Evolutionary conservation across 2,113 vertebrate species (phyloP), one percentile per base, ranked within the genome.

Genomic region (Microcebus ravelobensis): DNA sequence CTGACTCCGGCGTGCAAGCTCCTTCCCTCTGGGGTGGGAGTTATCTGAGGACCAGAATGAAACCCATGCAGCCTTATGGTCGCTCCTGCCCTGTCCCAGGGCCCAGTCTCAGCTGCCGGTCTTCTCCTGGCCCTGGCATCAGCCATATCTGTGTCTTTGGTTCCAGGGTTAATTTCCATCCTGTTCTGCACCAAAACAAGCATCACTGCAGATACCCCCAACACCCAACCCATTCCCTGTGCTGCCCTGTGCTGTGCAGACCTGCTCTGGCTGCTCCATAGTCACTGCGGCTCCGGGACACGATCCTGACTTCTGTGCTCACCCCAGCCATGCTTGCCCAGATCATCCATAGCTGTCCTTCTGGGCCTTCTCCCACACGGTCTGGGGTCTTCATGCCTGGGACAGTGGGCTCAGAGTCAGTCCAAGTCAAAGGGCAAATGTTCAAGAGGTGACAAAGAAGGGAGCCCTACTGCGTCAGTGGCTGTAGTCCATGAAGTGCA

Each of bases 191-290:
- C 14, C 70, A 67, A 29, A 70, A 39, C 31, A 63, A 76, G 70
- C 61, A 42, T 20, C 42, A 6, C 5, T 0, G 2, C 39, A 90
- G 85, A 68, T 23, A 25, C 18, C 6, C 1, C 42, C 29, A 70
- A 50, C 57, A 70, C 5, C 17, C 15, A 29, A 25, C 31, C 57
- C 27, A 18, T 29, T 8, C 14, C 52, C 6, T 8, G 29, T 25
- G 61, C 39, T 55, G 45, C 31, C 2, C 39, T 29, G 13, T 8
- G 8, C 45, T 13, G 27, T 8, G 36, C 8, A 17, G 74, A 36
- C 6, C 36, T 29, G 8, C 0, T 8, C 42, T 6, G 15, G 4
- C 9, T 31, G 13, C 34, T 77, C 17, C 27, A 42, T 21, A 8
- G 34, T 48, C 34, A 15, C 0, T 1, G 50, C 12, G 36, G 67